These are phyloP conservation scores for Mylabris sibirica DNA, from an alignment of 2,888 invertebrate genomes.

Conservation along the genomic window DNA sequence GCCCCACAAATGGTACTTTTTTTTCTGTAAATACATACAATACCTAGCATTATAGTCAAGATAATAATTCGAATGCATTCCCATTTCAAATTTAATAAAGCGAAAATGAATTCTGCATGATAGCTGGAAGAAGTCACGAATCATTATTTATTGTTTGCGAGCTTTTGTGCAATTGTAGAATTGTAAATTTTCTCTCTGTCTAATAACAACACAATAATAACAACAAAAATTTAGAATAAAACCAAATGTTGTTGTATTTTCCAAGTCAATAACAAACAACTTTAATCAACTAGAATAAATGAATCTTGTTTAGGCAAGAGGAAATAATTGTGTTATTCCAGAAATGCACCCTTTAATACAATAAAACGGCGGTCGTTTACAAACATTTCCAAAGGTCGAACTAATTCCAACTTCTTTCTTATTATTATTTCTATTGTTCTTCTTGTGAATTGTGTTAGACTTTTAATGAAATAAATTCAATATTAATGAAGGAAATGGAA, in stretches of 20 bases:
- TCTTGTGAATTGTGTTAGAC: background rate
- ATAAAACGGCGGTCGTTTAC: background rate
- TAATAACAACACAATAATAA: background rate
- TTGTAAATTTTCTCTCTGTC: background rate
- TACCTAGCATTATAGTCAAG: no score
- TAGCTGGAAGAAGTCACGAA: conserved; percentile 3
- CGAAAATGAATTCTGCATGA: conserved; percentile 14
- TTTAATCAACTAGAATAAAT: conserved; percentile 15
- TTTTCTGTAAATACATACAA: no score
- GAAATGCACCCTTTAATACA: conserved; percentile 20
- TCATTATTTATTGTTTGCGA: background rate
- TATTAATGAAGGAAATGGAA: background rate
- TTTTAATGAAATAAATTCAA: background rate
- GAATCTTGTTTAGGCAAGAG: conserved; percentile 17
- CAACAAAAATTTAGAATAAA: conserved; percentile 24
- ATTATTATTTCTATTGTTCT: background rate
- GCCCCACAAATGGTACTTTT: no score
- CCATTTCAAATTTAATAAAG: conserved; percentile 2
- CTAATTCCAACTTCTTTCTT: background rate
- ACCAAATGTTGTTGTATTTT: conserved; percentile 30
- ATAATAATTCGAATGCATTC: background rate
- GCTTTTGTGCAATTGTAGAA: background rate
- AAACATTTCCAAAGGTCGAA: background rate
- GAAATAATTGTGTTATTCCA: conserved; percentile 28
- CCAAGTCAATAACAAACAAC: conserved; percentile 7